A percentile compares a stretch with the other conserved stretches of the same genome.
phyloP scores from a whole-genome alignment of 2,888 invertebrate genomes.

The Sminthurides aquaticus region DNA sequence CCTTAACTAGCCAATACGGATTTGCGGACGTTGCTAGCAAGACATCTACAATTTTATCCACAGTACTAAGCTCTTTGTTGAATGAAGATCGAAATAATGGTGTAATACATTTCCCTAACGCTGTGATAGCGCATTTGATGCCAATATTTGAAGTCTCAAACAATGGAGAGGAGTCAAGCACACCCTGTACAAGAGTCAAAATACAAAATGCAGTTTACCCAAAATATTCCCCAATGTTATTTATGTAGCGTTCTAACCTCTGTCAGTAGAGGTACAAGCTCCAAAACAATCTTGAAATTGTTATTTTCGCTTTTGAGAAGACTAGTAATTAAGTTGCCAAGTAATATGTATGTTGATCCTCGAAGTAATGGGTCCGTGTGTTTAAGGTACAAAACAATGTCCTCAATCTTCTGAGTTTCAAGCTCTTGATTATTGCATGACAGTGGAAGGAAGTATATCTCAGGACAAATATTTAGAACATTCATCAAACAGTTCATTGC shows the following conservation, averaged over 20 bases:
- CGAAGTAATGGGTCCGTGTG: constrained; percentile 76
- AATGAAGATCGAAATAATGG: constrained; percentile 58
- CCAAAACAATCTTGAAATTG: neutral
- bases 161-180: constrained; percentile 49
- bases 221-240: neutral
- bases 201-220: constrained; percentile 23
- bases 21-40: constrained; percentile 61
- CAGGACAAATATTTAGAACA: constrained; percentile 66
- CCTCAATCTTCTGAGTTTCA: constrained; percentile 53
- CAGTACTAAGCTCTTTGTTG: constrained; percentile 51
- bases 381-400: constrained; percentile 61
- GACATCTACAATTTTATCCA: constrained; percentile 32
- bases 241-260: neutral
- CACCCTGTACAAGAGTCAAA: constrained; percentile 52
- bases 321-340: constrained; percentile 58
- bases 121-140: constrained; percentile 51
- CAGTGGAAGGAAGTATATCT: constrained; percentile 58
- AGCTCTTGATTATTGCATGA: constrained; percentile 44
- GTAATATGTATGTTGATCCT: constrained; percentile 61
- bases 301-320: neutral
- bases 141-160: constrained; percentile 33
- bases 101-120: constrained; percentile 55
- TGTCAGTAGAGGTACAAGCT: neutral
- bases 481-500: constrained; percentile 72
- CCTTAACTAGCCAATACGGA: constrained; percentile 78